Conservation (phyloP, 2,113 vertebrate species). For the Carettochelys insculpta region DNA sequence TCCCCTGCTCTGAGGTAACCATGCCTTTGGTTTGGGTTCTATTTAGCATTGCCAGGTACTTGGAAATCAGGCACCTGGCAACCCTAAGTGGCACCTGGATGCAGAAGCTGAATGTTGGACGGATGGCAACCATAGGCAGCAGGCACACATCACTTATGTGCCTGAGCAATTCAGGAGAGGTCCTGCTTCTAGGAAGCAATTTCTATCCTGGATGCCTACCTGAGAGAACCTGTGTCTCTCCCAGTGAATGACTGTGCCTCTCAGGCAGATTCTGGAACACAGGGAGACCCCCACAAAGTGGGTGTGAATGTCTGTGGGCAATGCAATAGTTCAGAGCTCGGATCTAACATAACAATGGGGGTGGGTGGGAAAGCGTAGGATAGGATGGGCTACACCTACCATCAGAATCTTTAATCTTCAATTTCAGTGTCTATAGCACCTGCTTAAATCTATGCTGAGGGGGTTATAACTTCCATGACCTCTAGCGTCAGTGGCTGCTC, state of each 20-base stretch:
- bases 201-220: background rate
- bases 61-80: too few relatives aligned
- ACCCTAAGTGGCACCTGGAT: too few relatives aligned
- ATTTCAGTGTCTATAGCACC: constrained; percentile 12
- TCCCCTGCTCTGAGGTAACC: too few relatives aligned
- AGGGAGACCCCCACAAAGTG: background rate
- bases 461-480: background rate
- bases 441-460: background rate
- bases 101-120: too few relatives aligned
- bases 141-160: background rate
- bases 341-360: too few relatives aligned
- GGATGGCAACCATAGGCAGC: too few relatives aligned
- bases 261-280: background rate
- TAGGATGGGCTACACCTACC: background rate
- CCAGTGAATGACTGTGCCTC: background rate
- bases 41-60: too few relatives aligned
- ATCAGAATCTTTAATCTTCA: background rate
- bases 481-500: background rate
- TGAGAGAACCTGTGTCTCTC: background rate
- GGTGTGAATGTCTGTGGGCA: background rate
- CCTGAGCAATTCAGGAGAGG: background rate
- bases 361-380: background rate
- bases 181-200: background rate
- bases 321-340: background rate
- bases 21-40: too few relatives aligned